Percentiles rank a stretch among this genome's conserved stretches.
phyloP scores from a whole-genome alignment of 2,113 vertebrate genomes.

The Sterna hirundo region DNA sequence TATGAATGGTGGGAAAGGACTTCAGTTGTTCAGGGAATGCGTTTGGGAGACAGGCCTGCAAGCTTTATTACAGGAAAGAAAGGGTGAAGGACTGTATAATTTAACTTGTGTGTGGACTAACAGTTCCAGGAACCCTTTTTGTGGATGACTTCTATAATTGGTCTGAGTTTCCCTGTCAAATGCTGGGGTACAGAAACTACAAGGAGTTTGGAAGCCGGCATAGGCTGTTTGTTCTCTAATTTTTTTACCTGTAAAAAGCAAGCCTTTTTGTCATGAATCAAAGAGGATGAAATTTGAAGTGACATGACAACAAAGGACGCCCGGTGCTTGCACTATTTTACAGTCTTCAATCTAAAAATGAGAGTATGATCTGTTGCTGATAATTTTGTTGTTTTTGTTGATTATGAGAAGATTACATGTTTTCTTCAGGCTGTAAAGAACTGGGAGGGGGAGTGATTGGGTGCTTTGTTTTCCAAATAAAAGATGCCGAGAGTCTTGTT shows the following conservation, averaged over 20 bases:
- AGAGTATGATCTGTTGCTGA: not conserved
- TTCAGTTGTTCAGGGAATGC: not conserved
- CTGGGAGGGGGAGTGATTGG: not conserved
- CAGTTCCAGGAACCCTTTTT: not conserved
- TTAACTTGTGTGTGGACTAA: not conserved
- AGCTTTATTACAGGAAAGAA: not conserved
- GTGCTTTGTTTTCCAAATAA: slow-evolving; percentile 20
- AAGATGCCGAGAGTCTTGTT: not conserved
- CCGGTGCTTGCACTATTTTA: not conserved
- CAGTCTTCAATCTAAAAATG: not conserved
- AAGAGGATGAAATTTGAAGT: not conserved
- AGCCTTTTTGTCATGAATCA: not conserved
- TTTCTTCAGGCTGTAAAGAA: not conserved
- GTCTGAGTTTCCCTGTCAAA: not conserved
- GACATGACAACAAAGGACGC: not conserved
- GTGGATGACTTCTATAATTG: not conserved
- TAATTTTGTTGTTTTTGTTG: not conserved
- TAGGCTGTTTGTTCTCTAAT: not conserved
- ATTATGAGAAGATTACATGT: not conserved
- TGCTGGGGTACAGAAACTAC: not conserved
- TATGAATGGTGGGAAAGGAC: not conserved
- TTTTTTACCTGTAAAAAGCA: not conserved
- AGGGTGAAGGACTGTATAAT: not conserved
- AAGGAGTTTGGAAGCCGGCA: not conserved
- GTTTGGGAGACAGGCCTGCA: not conserved